These are phyloP conservation scores for Tineola bisselliella DNA, from an alignment of 2,888 invertebrate genomes.

Conservation along the genomic window DNA sequence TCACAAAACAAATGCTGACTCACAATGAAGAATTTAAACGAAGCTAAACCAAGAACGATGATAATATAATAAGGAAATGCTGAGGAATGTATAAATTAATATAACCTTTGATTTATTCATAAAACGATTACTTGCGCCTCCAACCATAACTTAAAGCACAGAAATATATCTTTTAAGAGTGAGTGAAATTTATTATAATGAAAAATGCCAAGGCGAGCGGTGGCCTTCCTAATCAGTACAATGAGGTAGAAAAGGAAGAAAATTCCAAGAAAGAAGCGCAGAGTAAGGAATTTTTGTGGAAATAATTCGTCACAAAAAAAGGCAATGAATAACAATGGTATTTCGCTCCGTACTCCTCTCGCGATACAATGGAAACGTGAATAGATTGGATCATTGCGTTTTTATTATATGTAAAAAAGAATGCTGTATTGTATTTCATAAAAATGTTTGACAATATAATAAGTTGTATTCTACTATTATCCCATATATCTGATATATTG, in stretches of 20 bases:
- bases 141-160: background rate
- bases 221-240: conserved; percentile 15
- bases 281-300: conserved; percentile 14
- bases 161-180: conserved; percentile 5
- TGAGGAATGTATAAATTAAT: conserved; percentile 14
- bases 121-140: background rate
- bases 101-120: conserved; percentile 15
- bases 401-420: conserved; percentile 2
- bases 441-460: background rate
- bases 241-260: background rate
- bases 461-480: no score
- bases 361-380: conserved; percentile 8
- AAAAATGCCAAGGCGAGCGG: conserved; percentile 13
- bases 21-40: background rate
- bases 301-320: conserved; percentile 10
- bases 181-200: conserved; percentile 16
- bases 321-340: conserved; percentile 9
- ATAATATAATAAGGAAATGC: conserved; percentile 8
- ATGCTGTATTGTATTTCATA: background rate
- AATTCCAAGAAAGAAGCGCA: background rate
- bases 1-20: no score
- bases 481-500: no score
- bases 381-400: conserved; percentile 10
- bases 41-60: background rate
- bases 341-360: background rate